A percentile compares a stretch with the other conserved stretches of the same genome.
Conservation (phyloP, 2,113 vertebrate genomes). For the Piprites chloris region DNA sequence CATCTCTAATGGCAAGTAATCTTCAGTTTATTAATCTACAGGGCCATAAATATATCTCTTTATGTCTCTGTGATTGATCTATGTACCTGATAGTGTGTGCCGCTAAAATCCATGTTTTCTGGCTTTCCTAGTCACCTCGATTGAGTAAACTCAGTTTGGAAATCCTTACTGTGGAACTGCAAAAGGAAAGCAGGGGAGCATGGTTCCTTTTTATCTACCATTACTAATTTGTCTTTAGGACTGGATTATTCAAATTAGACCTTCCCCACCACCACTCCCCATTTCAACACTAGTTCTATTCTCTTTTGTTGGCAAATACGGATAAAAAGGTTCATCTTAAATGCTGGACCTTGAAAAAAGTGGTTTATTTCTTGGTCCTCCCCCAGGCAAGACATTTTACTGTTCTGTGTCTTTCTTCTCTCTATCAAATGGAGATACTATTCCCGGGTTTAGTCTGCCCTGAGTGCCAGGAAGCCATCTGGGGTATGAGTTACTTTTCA, state of each 20-base stretch:
- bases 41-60: background rate
- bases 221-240: background rate
- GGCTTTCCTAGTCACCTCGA: background rate
- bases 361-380: background rate
- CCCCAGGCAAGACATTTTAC: background rate
- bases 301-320: background rate
- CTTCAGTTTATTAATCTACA: constrained; percentile 23
- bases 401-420: background rate
- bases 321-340: background rate
- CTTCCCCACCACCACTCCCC: background rate
- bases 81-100: background rate
- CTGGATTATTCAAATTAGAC: background rate
- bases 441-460: background rate
- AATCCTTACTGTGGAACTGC: background rate
- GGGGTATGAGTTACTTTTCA: background rate
- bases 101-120: background rate
- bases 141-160: background rate
- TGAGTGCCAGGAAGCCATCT: background rate
- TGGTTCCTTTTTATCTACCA: background rate
- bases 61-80: background rate
- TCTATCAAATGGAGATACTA: background rate
- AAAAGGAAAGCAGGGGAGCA: background rate
- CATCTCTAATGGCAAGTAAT: background rate
- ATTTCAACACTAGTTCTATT: background rate
- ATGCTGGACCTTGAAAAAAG: background rate